Base-by-base conservation (phyloP, 2,888 invertebrate species). In the Nomada ruficornis region DNA sequence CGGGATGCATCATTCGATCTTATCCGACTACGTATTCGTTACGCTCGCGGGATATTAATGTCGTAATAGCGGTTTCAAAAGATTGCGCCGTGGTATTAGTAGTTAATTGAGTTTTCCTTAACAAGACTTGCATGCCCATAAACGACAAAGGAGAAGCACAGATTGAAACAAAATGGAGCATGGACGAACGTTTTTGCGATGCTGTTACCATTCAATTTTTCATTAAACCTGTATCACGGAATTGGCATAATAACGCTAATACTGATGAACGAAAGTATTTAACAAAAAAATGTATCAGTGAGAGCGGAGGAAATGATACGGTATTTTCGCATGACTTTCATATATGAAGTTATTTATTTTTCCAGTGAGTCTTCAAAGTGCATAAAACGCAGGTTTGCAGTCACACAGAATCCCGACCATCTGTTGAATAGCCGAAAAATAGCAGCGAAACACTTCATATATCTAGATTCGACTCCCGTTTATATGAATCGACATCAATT, bases 1-100 rank as follows among this genome's bases (percentile, higher is more conserved):
- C n/a, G 18, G 65, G 71, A 65, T 54, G 80, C 55, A 78, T 79
- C 60, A 60, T 80, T 59, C 79, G 64, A 78, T 70, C 47, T 70
- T 78, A 80, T 80, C 79, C 65, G 18, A 36, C 26, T 52, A 60
- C 29, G 44, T 52, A 47, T 70, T 70, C 79, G 54, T 78, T 78
- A 60, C 64, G 50, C 50, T 72, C 29, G 26, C 59, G 57, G 50
- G 18, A 29, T 57, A 77, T 78, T 80, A 70, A 80, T 65, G 64
- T 65, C 52, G 52, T 15, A 18, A 52, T 23, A 9, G n/a, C 15
- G 59, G n/a, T 20, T 23, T 52, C 42, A 42, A 44, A 69, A 47
- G 79, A 78, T 26, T 42, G 29, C 9, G 23, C 23, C 26, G 29
- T 4, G 15, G 0, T n/a, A 20, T 13, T 20, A 57, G 55, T 18